These are phyloP conservation scores for Amorpha juglandis DNA, from an alignment of 2,888 invertebrate genomes.

Conservation along the genomic window DNA sequence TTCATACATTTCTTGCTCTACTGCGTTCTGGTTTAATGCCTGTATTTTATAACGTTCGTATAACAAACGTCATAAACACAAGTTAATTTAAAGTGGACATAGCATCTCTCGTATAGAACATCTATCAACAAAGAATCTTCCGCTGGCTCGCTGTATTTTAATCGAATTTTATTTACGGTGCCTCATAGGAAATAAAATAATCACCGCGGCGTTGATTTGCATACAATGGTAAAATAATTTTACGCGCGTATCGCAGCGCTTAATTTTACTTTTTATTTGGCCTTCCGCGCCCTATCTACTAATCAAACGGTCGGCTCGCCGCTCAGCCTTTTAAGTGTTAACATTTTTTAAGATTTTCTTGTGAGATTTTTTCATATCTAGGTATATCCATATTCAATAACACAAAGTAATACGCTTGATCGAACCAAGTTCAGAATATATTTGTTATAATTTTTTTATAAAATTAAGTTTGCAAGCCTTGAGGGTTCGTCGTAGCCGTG, in stretches of 20 bases:
- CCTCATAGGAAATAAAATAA: constrained; percentile 84
- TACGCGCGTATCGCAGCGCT: constrained; percentile 84
- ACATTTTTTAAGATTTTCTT: constrained; percentile 54
- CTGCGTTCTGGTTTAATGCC: constrained; percentile 58
- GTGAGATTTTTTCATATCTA: constrained; percentile 29
- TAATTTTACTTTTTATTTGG: constrained; percentile 83
- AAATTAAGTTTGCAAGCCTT: not conserved
- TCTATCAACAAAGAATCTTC: constrained; percentile 68
- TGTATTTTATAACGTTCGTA: constrained; percentile 47
- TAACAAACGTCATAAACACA: constrained; percentile 46
- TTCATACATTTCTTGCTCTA: constrained; percentile 69
- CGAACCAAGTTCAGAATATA: constrained; percentile 2
- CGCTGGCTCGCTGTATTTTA: constrained; percentile 68
- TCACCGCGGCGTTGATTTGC: constrained; percentile 81
- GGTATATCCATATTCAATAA: constrained; percentile 1
- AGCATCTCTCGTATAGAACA: constrained; percentile 50
- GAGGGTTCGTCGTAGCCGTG: constrained; percentile 30
- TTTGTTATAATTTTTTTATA: not conserved
- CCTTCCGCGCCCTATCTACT: constrained; percentile 82
- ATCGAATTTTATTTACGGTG: constrained; percentile 79
- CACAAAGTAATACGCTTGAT: not conserved
- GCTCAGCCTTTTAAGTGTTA: constrained; percentile 77
- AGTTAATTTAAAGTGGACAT: constrained; percentile 39
- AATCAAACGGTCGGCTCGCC: constrained; percentile 75
- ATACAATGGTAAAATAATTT: constrained; percentile 85